Base-by-base conservation (phyloP, 2,888 invertebrate species). In the Bhutanitis thaidina region DNA sequence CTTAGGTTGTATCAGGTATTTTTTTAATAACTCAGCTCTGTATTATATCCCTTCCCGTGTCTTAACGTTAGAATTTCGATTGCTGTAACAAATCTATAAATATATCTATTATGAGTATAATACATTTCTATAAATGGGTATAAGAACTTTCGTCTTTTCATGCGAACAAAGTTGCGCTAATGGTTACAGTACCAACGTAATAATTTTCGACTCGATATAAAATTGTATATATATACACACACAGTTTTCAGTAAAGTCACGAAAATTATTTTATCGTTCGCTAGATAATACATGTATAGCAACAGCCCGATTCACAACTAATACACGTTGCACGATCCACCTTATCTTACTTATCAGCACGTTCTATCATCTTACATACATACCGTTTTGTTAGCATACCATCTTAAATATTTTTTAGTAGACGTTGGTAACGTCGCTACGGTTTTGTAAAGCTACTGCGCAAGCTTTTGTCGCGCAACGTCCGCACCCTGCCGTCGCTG, bases 401-500 rank as follows among this genome's bases (percentile, higher is more conserved):
- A 30, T 36, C 7, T 36, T 29, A 12, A 29, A 36, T 43, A 25
- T 48, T 34, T n/a, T 34, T 9, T 12, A 12, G 34, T 34, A 34
- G 7, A 12, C 4, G 34, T 34, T 10, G 36, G 35, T 37, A n/a
- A 27, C n/a, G 37, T 37, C 29, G 37, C 36, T 30, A 43, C 43
- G 32, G 15, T 35, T 37, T 27, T 29, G 15, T 1, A 37, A 43
- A 49, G 49, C 43, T 44, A 38, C 56, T 65, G 65, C 64, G 65
- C 64, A 64, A 65, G 61, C 56, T 61, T 56, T 46, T 38, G 51
- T 49, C 55, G 57, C 58, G 59, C 62, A 61, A 62, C 69, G 71
- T 70, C 75, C 78, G 78, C 77, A 67, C 78, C 75, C 70, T 64
- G 61, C 55, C 62, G 56, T 55, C 49, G 54, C 68, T 66, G 77